A percentile compares a stretch with the other conserved stretches of the same genome.
These are phyloP conservation scores for Holothuria glaberrima DNA, from an alignment of 35 echinoderm and acorn worm species.

Conservation along the genomic window DNA sequence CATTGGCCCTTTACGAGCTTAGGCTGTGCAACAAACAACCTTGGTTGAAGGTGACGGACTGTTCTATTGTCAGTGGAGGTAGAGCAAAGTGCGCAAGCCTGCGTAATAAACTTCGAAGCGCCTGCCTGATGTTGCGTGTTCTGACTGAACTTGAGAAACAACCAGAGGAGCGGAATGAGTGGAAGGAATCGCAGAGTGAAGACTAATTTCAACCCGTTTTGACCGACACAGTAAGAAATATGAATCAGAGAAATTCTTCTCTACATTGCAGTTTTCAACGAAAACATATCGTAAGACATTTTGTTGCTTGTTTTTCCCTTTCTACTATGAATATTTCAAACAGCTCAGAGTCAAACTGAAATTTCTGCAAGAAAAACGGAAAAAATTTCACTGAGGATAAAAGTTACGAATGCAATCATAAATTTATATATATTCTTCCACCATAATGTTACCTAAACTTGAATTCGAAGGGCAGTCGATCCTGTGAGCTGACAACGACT, in stretches of 20 bases:
- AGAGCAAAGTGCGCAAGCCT: constrained; percentile 11
- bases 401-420: too few relatives aligned
- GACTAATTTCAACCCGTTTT: too few relatives aligned
- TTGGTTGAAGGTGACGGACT: constrained; percentile 45
- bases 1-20: constrained; percentile 48
- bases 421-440: too few relatives aligned
- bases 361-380: too few relatives aligned
- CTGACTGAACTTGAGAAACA: neutral
- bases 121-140: neutral
- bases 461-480: too few relatives aligned
- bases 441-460: too few relatives aligned
- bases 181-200: neutral
- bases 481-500: too few relatives aligned
- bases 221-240: neutral
- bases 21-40: constrained; percentile 43
- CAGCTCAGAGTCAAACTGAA: too few relatives aligned
- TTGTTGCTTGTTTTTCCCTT: too few relatives aligned
- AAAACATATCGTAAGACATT: too few relatives aligned
- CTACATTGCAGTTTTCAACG: neutral
- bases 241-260: neutral
- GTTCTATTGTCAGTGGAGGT: constrained; percentile 29
- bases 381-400: too few relatives aligned
- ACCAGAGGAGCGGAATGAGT: neutral
- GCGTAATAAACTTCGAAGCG: neutral
- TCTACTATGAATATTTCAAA: too few relatives aligned